Percentiles rank a stretch among this genome's conserved stretches.
Evolutionary conservation across 2,797 vertebrate species (phyloP).

Genomic region (Eulemur albifrons): DNA sequence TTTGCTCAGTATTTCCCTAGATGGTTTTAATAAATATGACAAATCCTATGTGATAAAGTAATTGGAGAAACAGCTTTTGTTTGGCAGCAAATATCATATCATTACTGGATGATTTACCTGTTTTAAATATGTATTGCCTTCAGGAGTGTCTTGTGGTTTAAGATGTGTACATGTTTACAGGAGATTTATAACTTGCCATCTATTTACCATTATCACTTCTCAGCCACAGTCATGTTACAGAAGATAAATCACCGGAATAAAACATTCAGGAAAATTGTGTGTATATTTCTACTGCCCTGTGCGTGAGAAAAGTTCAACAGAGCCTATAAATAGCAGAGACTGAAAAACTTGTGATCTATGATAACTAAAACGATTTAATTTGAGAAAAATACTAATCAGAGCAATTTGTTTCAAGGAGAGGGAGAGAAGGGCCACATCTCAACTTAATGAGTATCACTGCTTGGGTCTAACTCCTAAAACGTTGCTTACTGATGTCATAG

Average conservation of each 20-base stretch:
- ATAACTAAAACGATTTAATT: conserved; percentile 87
- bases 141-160: not conserved
- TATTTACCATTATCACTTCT: conserved; percentile 66
- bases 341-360: conserved; percentile 80
- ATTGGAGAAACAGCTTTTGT: conserved; percentile 28
- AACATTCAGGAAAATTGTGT: conserved; percentile 84
- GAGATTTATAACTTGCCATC: conserved; percentile 69
- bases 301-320: conserved; percentile 86
- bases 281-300: conserved; percentile 79
- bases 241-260: conserved; percentile 83
- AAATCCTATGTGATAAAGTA: not conserved
- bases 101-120: conserved; percentile 2
- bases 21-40: not conserved
- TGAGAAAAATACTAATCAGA: conserved; percentile 84
- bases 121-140: not conserved
- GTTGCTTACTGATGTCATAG: not conserved
- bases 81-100: not conserved
- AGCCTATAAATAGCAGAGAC: conserved; percentile 85
- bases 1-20: not conserved
- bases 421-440: no score
- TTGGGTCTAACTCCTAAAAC: not conserved
- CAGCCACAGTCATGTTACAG: conserved; percentile 77
- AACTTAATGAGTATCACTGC: not conserved
- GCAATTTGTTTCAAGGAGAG: conserved; percentile 64
- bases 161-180: not conserved